Evolutionary conservation across 2,888 invertebrate genomes (phyloP).

Genomic region (Frankliniella fusca): DNA sequence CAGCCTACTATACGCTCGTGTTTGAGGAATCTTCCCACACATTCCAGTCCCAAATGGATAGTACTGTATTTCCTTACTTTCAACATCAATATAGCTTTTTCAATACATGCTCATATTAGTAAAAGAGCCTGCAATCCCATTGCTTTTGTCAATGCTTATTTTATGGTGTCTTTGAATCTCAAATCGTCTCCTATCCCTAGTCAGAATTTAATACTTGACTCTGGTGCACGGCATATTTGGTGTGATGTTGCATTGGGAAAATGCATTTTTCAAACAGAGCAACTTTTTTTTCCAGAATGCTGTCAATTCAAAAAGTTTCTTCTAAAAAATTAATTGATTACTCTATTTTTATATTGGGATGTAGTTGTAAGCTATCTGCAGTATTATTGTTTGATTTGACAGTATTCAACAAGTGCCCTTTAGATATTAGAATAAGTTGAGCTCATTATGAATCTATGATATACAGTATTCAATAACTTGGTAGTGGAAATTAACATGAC

Average conservation of each 20-base stretch:
- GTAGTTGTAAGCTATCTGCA: too few species aligned
- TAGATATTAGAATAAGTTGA: conserved; percentile 4
- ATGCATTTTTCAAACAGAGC: conserved; percentile 15
- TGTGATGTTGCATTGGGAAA: not conserved
- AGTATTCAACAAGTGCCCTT: not conserved
- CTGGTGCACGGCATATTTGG: not conserved
- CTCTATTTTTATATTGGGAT: too few species aligned
- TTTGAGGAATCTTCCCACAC: not conserved
- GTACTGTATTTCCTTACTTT: not conserved
- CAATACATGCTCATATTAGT: not conserved
- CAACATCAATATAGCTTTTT: not conserved
- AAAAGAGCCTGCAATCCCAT: not conserved
- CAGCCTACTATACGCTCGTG: not conserved
- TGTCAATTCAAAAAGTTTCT: not conserved
- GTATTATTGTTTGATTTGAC: not conserved
- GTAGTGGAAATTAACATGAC: too few species aligned
- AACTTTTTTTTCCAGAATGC: not conserved
- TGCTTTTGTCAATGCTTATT: not conserved
- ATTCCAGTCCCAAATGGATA: too few species aligned
- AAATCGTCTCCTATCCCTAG: not conserved
- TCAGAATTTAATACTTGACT: not conserved
- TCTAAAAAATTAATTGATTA: not conserved
- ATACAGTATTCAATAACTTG: not conserved
- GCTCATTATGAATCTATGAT: not conserved
- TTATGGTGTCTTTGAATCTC: not conserved